Conservation (phyloP, 2,113 vertebrate genomes). For the Marmota flaviventris region DNA sequence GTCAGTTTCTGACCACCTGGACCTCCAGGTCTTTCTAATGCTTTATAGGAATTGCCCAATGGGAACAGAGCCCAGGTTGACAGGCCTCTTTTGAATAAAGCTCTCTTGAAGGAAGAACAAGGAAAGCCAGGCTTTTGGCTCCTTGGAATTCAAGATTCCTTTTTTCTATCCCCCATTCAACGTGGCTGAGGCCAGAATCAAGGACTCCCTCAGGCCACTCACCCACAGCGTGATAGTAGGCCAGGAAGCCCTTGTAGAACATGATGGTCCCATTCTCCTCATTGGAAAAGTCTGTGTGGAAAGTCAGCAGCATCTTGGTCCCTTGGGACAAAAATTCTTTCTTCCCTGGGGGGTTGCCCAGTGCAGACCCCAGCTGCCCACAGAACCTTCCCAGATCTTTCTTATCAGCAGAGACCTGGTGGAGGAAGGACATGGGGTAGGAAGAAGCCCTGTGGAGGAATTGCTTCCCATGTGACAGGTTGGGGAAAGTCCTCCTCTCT, state of each 20-base stretch:
- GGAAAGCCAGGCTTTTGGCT: background rate
- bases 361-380: conserved; percentile 88
- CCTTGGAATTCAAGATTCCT: background rate
- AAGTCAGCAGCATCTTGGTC: conserved; percentile 91
- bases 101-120: background rate
- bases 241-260: conserved; percentile 92
- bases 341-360: conserved; percentile 89
- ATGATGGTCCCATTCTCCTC: conserved; percentile 88
- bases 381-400: conserved; percentile 93
- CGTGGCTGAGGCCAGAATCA: background rate
- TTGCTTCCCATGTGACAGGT: background rate
- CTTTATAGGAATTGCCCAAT: background rate
- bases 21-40: background rate
- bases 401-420: conserved; percentile 90
- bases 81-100: background rate
- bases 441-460: background rate
- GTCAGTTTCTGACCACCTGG: background rate
- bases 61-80: background rate
- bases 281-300: conserved; percentile 93
- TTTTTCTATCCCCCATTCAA: background rate
- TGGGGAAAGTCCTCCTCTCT: fast-evolving
- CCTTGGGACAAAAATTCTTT: conserved; percentile 90
- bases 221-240: conserved; percentile 94
- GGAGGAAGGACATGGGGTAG: background rate
- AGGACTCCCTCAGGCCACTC: conserved; percentile 55